phyloP scores from a whole-genome alignment of 2,888 invertebrate species.

The Drosophila falleni region DNA sequence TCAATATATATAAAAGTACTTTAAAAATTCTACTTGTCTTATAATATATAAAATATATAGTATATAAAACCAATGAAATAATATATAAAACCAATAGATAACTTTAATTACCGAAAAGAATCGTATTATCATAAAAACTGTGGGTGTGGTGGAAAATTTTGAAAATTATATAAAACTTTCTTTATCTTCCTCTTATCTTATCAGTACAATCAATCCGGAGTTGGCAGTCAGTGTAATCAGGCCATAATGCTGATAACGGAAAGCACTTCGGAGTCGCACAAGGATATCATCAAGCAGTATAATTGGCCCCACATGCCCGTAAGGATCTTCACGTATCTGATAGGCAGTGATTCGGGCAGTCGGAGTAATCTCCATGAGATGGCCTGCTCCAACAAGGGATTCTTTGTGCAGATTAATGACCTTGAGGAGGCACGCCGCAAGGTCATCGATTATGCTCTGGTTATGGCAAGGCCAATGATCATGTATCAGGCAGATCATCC shows the following conservation, averaged over 20 bases:
- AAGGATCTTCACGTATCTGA: conserved; percentile 97
- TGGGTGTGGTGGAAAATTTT: no score
- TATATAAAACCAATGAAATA: no score
- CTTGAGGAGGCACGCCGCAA: conserved; percentile 95
- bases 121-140: no score
- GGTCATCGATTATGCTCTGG: conserved; percentile 97
- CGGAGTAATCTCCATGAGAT: conserved; percentile 95
- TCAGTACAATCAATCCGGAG: conserved; percentile 93
- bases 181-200: conserved; percentile 41
- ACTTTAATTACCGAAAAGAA: no score
- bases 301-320: conserved; percentile 98
- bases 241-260: conserved; percentile 99
- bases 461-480: conserved; percentile 98
- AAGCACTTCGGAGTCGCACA: conserved; percentile 91
- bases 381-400: conserved; percentile 98
- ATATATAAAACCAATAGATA: no score
- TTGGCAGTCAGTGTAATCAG: conserved; percentile 98
- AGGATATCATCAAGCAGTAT: conserved; percentile 90
- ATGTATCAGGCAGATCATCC: conserved; percentile 96
- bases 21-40: no score
- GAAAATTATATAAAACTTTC: not conserved
- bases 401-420: conserved; percentile 93
- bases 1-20: no score
- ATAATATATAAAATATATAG: no score
- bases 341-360: conserved; percentile 96